Percentiles rank a stretch among this genome's conserved stretches.
Conservation (phyloP, 2,888 invertebrate genomes). For the Phengaris arion region DNA sequence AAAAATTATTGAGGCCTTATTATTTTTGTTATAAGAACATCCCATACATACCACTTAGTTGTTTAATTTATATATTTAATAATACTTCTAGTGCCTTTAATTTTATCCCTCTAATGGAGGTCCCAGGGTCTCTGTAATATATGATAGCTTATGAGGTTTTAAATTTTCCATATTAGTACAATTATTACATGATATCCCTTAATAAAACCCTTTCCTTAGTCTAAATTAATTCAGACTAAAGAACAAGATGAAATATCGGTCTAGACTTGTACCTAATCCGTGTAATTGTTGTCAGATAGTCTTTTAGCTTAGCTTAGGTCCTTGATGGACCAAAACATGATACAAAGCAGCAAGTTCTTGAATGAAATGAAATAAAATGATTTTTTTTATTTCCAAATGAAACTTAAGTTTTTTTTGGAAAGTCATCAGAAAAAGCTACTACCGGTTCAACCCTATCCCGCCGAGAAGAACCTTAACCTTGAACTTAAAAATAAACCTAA, state of each 20-base stretch:
- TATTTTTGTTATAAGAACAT: no score
- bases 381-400: no score
- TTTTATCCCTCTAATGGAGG: neutral
- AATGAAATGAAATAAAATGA: no score
- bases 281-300: constrained; percentile 6
- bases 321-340: neutral
- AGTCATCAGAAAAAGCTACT: no score
- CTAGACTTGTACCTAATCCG: constrained; percentile 47
- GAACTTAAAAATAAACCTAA: no score
- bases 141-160: neutral
- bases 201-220: constrained; percentile 15
- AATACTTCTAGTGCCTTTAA: neutral
- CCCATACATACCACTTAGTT: neutral
- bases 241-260: constrained; percentile 55
- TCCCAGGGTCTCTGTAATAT: neutral
- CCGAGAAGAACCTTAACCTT: no score
- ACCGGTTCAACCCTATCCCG: no score
- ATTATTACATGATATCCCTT: neutral
- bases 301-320: neutral
- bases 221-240: constrained; percentile 16
- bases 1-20: no score
- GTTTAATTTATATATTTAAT: neutral
- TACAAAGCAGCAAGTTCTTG: no score
- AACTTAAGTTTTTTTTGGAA: no score
- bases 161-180: neutral